Evolutionary conservation across 2,797 vertebrate species (phyloP).

Genomic region (Decapterus maruadsi): DNA sequence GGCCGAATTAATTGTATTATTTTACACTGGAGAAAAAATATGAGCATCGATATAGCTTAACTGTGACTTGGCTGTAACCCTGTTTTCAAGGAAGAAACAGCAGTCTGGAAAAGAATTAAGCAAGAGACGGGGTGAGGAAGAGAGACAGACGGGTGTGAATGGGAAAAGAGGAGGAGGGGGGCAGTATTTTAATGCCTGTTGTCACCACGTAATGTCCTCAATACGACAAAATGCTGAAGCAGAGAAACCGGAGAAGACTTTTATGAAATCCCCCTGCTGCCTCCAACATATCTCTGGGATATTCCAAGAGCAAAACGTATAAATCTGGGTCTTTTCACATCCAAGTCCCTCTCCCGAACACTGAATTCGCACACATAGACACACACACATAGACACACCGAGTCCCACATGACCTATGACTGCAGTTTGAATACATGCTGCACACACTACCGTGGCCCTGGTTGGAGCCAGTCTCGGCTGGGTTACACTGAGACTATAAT

Average conservation of each 20-base stretch:
- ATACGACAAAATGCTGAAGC: conserved; percentile 85
- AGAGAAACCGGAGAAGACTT: conserved; percentile 81
- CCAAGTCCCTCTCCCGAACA: conserved; percentile 73
- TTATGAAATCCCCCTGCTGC: conserved; percentile 76
- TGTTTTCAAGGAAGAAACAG: conserved; percentile 51
- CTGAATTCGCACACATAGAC: conserved; percentile 55
- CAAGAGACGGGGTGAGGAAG: conserved; percentile 57
- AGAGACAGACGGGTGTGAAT: conserved; percentile 65
- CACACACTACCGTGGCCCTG: conserved; percentile 41
- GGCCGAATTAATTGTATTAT: conserved; percentile 27
- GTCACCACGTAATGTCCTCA: conserved; percentile 85
- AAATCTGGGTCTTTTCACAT: conserved; percentile 85
- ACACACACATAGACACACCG: conserved; percentile 46
- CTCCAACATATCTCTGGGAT: conserved; percentile 80
- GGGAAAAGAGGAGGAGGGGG: conserved; percentile 56
- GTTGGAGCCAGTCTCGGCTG: conserved; percentile 41
- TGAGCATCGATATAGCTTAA: conserved; percentile 13
- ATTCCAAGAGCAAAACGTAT: conserved; percentile 84
- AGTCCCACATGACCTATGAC: conserved; percentile 68
- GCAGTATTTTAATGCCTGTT: conserved; percentile 82
- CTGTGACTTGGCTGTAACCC: conserved; percentile 32
- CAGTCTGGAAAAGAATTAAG: conserved; percentile 66
- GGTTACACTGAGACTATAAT: conserved; percentile 58
- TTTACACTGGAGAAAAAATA: conserved; percentile 30
- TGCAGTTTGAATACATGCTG: conserved; percentile 67